Conservation (phyloP, 1,140 invertebrate genomes). For the Colletes gigas region DNA sequence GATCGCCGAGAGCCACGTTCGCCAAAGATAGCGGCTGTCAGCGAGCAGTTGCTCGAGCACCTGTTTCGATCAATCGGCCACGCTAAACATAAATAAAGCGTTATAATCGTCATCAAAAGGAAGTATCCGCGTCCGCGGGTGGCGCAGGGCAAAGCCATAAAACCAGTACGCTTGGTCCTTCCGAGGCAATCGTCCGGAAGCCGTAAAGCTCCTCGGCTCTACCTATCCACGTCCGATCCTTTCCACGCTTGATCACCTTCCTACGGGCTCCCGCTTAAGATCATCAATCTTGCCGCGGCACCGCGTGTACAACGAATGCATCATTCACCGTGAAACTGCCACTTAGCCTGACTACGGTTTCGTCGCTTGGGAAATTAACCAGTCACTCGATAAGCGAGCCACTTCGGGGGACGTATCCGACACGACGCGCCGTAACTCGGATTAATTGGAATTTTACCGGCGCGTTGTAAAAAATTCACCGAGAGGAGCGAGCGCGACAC, state of each 20-base stretch:
- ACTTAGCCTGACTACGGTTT: constrained; percentile 35
- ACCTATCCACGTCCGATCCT: constrained; percentile 7
- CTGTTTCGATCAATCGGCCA: too few species aligned
- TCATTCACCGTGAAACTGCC: constrained; percentile 40
- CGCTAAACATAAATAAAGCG: neutral
- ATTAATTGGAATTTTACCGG: constrained; percentile 36
- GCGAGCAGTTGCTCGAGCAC: too few species aligned
- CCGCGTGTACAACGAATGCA: constrained; percentile 38
- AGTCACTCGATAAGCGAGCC: constrained; percentile 37
- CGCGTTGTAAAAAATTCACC: too few species aligned
- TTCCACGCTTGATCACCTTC: constrained; percentile 46
- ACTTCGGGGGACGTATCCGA: neutral
- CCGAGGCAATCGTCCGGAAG: constrained; percentile 40
- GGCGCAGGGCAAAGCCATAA: constrained; percentile 15
- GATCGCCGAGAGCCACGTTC: too few species aligned
- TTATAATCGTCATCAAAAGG: neutral
- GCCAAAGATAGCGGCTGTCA: too few species aligned
- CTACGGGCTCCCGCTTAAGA: neutral
- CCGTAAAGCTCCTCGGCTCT: constrained; percentile 36
- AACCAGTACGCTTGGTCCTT: constrained; percentile 11
- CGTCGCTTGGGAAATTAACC: constrained; percentile 59
- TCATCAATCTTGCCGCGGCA: constrained; percentile 49
- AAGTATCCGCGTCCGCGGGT: neutral
- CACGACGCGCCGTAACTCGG: neutral
- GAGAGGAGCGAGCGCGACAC: neutral